Percentiles rank a stretch among this genome's conserved stretches.
phyloP scores from a whole-genome alignment of 1,140 invertebrate species.

The Thaumatotibia leucotreta region DNA sequence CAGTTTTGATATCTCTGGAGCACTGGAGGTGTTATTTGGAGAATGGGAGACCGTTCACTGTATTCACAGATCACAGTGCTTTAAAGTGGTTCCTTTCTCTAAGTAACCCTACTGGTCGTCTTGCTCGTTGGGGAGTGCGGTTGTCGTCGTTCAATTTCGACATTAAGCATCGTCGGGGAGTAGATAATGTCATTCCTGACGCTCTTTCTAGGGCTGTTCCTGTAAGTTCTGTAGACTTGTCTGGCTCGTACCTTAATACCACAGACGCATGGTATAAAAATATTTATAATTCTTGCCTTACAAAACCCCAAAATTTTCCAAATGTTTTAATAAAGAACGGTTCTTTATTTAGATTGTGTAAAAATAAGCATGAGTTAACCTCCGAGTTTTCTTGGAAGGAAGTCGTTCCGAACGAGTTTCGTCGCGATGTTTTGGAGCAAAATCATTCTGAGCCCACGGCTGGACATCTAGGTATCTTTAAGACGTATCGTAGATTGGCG shows the following conservation, averaged over 20 bases:
- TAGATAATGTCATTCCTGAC: no score
- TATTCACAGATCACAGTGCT: no score
- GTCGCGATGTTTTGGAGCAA: background rate
- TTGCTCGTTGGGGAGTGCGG: constrained; percentile 19
- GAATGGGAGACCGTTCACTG: no score
- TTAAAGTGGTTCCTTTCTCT: constrained; percentile 29
- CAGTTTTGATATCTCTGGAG: constrained; percentile 6
- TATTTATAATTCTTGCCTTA: background rate
- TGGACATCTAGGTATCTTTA: constrained; percentile 10
- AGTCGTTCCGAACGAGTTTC: background rate
- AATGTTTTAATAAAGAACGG: constrained; percentile 16
- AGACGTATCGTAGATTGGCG: background rate
- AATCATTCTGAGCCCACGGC: no score
- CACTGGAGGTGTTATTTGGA: no score
- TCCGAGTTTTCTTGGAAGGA: constrained; percentile 8
- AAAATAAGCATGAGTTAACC: background rate
- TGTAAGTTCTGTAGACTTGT: background rate
- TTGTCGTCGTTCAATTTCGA: no score
- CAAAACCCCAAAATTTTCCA: constrained; percentile 12
- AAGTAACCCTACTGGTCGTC: constrained; percentile 19
- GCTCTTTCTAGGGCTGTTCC: background rate
- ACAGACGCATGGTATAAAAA: constrained; percentile 9
- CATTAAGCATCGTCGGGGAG: no score
- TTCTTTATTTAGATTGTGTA: background rate
- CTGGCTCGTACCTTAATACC: background rate